Conservation (phyloP, 2,113 vertebrate species). For the Halcyon senegalensis region DNA sequence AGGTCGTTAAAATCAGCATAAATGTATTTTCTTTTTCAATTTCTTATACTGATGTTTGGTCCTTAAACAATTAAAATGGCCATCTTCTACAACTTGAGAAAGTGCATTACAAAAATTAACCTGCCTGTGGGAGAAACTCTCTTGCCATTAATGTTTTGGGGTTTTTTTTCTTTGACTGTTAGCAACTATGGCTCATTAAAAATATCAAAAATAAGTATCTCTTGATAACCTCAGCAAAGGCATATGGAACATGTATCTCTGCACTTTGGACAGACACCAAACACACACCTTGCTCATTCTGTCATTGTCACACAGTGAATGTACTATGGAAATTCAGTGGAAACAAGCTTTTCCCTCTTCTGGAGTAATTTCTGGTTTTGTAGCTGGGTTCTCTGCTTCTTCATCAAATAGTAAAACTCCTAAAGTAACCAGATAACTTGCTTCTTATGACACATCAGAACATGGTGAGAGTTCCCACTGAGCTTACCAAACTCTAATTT, state of each 20-base stretch:
- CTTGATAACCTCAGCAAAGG: not conserved
- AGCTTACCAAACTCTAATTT: not conserved
- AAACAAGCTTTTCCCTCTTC: not conserved
- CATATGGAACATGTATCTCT: not conserved
- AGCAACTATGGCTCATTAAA: not conserved
- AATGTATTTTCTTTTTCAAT: not conserved
- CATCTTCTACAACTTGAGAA: not conserved
- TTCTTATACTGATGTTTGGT: not conserved
- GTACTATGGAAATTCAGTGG: not conserved
- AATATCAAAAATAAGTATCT: not conserved
- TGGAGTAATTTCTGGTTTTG: not conserved
- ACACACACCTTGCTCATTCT: not conserved
- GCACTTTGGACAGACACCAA: not conserved
- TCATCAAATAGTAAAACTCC: not conserved
- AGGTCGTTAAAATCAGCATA: not conserved
- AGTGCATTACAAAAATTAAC: not conserved
- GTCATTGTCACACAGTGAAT: not conserved
- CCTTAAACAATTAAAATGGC: not conserved
- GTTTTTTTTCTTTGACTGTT: not conserved
- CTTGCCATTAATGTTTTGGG: not conserved
- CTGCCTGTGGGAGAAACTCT: not conserved
- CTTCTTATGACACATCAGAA: not conserved
- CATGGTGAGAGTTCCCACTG: not conserved
- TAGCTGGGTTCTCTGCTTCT: not conserved
- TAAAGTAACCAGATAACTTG: not conserved